Evolutionary conservation across 1,140 invertebrate species (phyloP), one percentile per base, ranked within the genome.

Genomic region (Sinella curviseta): DNA sequence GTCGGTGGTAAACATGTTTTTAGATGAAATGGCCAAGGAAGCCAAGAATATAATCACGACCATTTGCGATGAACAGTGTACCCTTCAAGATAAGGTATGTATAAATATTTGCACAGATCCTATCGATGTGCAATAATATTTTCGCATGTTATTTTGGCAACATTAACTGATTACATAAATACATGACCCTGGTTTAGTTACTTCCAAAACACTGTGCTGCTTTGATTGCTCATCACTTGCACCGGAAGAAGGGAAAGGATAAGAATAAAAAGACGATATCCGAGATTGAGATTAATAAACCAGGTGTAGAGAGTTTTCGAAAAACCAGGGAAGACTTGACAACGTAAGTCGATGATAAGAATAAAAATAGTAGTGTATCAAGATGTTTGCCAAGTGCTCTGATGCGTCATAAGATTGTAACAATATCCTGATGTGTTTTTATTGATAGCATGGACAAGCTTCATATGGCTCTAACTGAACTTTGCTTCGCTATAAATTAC

Each of bases 21-120:
- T 99, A 34, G 97, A 99, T 86, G 97, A 99, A 89, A 99, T 99
- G 95, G 95, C 97, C 0, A 98, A 98, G 88, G 97, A 99, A 88
- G 95, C 97, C 0, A 99, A 98, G 87, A 98, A 99, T 87, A 98
- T 99, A 48, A 98, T 99, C 30, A 98, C 97, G 0, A 96, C 96
- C 1, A 98, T 99, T 85, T 99, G 97, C 89, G 97, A 99, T 88
- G 95, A 98, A 85, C 96, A 98, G 84, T 97, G 95, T 84, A 94
- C 93, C 78, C 93, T 98, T 91, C 95, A 94, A 85, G 96, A 98
- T 85, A 94, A 95, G 85, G 89, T 90, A 83, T 78, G n/a, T n/a
- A n/a, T n/a, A 83, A 36, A 17, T 20, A 20, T 12, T 48, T 48
- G 39, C 8, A 48, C 20, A 48, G 39, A 48, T 20, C 31, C 24